These are phyloP conservation scores for Piscicola geometra DNA, from an alignment of 2,888 invertebrate species.

Conservation along the genomic window DNA sequence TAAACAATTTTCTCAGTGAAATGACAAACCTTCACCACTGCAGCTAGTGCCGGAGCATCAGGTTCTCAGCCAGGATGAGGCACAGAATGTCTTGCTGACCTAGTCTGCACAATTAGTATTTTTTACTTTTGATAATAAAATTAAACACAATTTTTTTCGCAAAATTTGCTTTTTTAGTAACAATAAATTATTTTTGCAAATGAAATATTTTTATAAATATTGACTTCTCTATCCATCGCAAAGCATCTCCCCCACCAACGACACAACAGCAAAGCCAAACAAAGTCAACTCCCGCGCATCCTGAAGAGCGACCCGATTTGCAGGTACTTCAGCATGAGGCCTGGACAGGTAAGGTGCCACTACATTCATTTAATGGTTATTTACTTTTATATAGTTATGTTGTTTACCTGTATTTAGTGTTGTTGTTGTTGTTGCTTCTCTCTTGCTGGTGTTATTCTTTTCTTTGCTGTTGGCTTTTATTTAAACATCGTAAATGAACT, in stretches of 20 bases:
- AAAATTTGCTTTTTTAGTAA: neutral
- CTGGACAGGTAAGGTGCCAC: conserved; percentile 34
- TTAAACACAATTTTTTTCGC: conserved; percentile 5
- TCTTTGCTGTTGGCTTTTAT: too few species aligned
- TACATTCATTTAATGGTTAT: too few species aligned
- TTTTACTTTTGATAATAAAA: neutral
- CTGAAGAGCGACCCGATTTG: conserved; percentile 25
- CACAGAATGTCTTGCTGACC: neutral
- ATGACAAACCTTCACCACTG: neutral
- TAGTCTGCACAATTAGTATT: neutral
- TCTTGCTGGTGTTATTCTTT: too few species aligned
- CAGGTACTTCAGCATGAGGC: conserved; percentile 18
- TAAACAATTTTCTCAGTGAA: too few species aligned
- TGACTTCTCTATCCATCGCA: neutral
- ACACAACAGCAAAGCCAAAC: conserved; percentile 15
- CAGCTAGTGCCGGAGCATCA: conserved; percentile 16
- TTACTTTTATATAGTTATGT: too few species aligned
- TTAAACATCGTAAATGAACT: too few species aligned
- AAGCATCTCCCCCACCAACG: neutral
- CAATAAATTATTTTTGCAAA: neutral
- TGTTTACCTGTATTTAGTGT: too few species aligned
- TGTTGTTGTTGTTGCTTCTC: too few species aligned
- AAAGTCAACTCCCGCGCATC: conserved; percentile 28
- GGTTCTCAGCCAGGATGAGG: neutral
- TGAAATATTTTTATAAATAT: neutral